Evolutionary conservation across 2,888 invertebrate genomes (phyloP), one percentile per base, ranked within the genome.

Genomic region (Nomada fabriciana): DNA sequence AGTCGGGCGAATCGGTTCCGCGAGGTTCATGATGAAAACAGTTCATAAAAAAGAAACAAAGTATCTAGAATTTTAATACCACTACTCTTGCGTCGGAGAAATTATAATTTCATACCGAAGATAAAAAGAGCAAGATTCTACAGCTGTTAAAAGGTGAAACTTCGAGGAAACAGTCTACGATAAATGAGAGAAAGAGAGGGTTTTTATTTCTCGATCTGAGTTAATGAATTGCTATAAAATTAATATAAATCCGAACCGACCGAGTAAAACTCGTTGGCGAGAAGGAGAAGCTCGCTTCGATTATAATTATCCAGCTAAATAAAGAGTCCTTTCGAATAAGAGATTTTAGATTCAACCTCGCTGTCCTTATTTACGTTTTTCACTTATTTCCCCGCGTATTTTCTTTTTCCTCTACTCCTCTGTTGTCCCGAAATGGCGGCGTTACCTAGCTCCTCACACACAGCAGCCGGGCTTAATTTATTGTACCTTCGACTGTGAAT

Each of bases 241-340:
- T 65, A 80, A 78, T 78, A 65, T 59, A 36, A 68, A 75, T 50
- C 59, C 20, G 60, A 57, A 61, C 61, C 52, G n/a, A 23, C 43
- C n/a, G 15, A 23, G 53, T n/a, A 0, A 25, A 55, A 53, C 13
- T 2, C 57, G 18, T 29, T 15, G n/a, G 20, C 20, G n/a, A 11
- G 20, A 36, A 18, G 47, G 47, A 43, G 7, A 25, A 36, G 29
- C 10, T 23, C 13, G 18, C 60, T 52, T 53, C 57, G n/a, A 23
- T 53, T 50, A 20, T 18, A 50, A 50, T 52, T 36, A 60, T 70
- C 69, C 18, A 50, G 25, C 18, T 20, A 70, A 53, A 64, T 64
- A 64, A 78, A 78, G 60, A n/a, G 25, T 23, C n/a, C 43, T 55
- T 70, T 60, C 47, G 25, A 43, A 61, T 55, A 15, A 13, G 42